Percentiles rank a stretch among this genome's conserved stretches.
phyloP scores from a whole-genome alignment of 1,140 invertebrate species.

The Drosophila ironensis region DNA sequence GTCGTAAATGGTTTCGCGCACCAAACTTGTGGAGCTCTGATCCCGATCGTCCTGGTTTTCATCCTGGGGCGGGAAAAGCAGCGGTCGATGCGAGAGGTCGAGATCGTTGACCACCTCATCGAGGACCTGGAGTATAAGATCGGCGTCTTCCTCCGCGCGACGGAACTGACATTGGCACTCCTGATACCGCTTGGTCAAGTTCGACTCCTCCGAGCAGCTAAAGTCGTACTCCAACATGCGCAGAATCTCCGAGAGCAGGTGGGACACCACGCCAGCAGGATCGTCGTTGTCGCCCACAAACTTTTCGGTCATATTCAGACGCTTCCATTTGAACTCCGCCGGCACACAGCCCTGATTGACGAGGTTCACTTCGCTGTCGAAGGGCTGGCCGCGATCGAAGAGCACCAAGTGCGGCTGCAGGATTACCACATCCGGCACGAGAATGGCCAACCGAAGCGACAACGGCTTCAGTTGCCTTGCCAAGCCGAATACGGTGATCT shows the following conservation, averaged over 20 bases:
- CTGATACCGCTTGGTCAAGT: conserved; percentile 61
- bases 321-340: conserved; percentile 62
- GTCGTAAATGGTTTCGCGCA: conserved; percentile 48
- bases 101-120: conserved; percentile 68
- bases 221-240: conserved; percentile 60
- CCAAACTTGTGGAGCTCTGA: conserved; percentile 32
- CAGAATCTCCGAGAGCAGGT: conserved; percentile 61
- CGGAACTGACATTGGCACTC: conserved; percentile 53
- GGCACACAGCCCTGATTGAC: conserved; percentile 47
- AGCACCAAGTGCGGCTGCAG: conserved; percentile 51
- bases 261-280: conserved; percentile 27
- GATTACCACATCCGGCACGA: conserved; percentile 52
- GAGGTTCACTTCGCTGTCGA: conserved; percentile 24
- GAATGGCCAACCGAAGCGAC: conserved; percentile 13
- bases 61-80: conserved; percentile 5
- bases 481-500: conserved; percentile 32
- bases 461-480: conserved; percentile 31
- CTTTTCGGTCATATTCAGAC: conserved; percentile 35
- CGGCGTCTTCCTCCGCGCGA: conserved; percentile 13
- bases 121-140: conserved; percentile 46
- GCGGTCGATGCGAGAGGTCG: conserved; percentile 49
- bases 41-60: conserved; percentile 4
- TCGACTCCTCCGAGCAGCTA: conserved; percentile 44
- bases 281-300: conserved; percentile 53
- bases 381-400: conserved; percentile 42